A percentile compares a stretch with the other conserved stretches of the same genome.
These are phyloP conservation scores for Sebastolobus alascanus DNA, from an alignment of 2,797 vertebrate genomes.

Conservation along the genomic window DNA sequence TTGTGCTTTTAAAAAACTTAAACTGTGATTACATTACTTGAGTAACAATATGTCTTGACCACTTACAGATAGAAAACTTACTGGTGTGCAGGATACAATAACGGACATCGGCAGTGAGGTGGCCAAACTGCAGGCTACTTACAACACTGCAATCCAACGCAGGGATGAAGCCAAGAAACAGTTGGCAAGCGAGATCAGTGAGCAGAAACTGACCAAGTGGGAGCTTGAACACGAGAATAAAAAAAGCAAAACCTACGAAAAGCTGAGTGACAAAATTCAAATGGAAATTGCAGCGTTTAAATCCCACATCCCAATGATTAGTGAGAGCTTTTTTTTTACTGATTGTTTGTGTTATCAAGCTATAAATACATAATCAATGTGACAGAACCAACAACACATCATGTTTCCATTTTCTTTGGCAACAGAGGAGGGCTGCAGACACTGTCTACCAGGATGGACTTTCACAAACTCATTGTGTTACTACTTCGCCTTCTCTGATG, in stretches of 20 bases:
- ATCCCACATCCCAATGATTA: slow-evolving; percentile 62
- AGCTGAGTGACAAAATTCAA: slow-evolving; percentile 11
- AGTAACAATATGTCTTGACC: background rate
- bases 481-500: slow-evolving; percentile 57
- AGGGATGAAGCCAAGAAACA: slow-evolving; percentile 49
- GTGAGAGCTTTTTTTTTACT: slow-evolving; percentile 51
- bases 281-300: slow-evolving; percentile 48
- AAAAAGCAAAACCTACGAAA: slow-evolving; percentile 42
- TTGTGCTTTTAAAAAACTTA: background rate
- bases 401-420: slow-evolving; percentile 18
- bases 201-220: slow-evolving; percentile 57
- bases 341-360: background rate
- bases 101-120: slow-evolving; percentile 64
- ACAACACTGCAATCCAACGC: slow-evolving; percentile 40
- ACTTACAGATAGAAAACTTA: slow-evolving; percentile 67
- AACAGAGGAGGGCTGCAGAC: slow-evolving; percentile 77
- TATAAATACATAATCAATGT: background rate
- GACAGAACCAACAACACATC: background rate
- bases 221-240: slow-evolving; percentile 55
- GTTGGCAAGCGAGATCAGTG: slow-evolving; percentile 38
- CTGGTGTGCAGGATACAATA: slow-evolving; percentile 33
- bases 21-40: background rate
- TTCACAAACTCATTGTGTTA: slow-evolving; percentile 68
- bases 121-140: slow-evolving; percentile 56
- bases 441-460: slow-evolving; percentile 77